A percentile compares a stretch with the other conserved stretches of the same genome.
Evolutionary conservation across 2,113 vertebrate species (phyloP).

Genomic region (Strix aluco): DNA sequence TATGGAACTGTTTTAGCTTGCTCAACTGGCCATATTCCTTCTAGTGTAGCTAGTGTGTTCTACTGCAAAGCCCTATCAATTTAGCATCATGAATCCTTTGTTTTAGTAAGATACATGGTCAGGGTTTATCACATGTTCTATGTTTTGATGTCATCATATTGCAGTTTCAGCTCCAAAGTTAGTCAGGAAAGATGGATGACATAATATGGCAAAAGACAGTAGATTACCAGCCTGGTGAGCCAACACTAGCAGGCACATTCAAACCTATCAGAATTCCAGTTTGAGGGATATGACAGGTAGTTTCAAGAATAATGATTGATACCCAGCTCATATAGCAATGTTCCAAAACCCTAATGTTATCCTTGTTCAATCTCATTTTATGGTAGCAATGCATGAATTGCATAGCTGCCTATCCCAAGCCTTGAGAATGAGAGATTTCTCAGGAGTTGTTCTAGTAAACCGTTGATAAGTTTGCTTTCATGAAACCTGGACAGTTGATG

Average conservation of each 20-base stretch:
- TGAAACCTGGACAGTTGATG: not conserved
- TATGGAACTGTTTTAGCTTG: not conserved
- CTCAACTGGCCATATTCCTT: not conserved
- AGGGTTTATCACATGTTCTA: not conserved
- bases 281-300: not conserved
- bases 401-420: not conserved
- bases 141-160: not conserved
- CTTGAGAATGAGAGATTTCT: not conserved
- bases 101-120: not conserved
- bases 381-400: not conserved
- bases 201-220: not conserved
- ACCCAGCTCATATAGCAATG: not conserved
- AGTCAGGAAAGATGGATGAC: not conserved
- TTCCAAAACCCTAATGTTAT: not conserved
- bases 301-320: not conserved
- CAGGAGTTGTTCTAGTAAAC: not conserved
- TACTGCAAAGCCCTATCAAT: not conserved
- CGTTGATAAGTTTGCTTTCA: not conserved
- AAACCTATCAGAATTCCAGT: not conserved
- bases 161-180: not conserved
- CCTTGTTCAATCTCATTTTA: not conserved
- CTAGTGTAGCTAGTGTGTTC: not conserved
- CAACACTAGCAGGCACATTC: not conserved
- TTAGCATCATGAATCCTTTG: not conserved
- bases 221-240: not conserved